Evolutionary conservation across 2,113 vertebrate genomes (phyloP).

Genomic region (Onychostoma macrolepis): DNA sequence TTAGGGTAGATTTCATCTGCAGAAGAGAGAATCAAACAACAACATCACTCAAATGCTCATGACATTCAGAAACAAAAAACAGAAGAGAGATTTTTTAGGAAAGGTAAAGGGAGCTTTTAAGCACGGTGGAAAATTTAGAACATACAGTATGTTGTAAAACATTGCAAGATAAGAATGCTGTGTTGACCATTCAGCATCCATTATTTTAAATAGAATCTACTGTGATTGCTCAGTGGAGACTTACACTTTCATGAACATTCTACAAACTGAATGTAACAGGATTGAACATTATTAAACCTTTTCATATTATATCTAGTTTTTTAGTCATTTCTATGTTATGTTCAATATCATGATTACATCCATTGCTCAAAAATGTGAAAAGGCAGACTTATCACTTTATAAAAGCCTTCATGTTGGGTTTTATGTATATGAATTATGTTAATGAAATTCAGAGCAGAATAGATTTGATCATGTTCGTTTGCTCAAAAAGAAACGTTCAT

Average conservation of each 20-base stretch:
- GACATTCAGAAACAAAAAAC: not conserved
- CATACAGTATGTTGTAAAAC: no score
- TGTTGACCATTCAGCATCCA: not conserved
- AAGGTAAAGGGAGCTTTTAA: not conserved
- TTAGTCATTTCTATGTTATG: not conserved
- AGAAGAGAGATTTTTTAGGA: not conserved
- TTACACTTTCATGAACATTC: not conserved
- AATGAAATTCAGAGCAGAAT: not conserved
- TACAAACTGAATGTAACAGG: not conserved
- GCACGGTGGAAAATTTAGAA: not conserved
- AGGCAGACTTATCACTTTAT: not conserved
- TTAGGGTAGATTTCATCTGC: constrained; percentile 92
- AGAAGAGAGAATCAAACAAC: constrained; percentile 64
- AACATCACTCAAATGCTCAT: not conserved
- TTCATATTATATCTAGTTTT: not conserved
- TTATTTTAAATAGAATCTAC: not conserved
- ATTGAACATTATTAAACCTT: not conserved
- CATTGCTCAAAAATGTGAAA: not conserved
- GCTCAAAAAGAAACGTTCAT: not conserved
- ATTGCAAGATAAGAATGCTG: not conserved
- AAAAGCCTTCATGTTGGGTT: not conserved
- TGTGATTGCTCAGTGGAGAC: not conserved
- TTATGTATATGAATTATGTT: not conserved
- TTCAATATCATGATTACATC: not conserved
- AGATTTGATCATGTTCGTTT: not conserved